phyloP scores from a whole-genome alignment of 2,888 invertebrate genomes.

The Dichetophora obliterata region DNA sequence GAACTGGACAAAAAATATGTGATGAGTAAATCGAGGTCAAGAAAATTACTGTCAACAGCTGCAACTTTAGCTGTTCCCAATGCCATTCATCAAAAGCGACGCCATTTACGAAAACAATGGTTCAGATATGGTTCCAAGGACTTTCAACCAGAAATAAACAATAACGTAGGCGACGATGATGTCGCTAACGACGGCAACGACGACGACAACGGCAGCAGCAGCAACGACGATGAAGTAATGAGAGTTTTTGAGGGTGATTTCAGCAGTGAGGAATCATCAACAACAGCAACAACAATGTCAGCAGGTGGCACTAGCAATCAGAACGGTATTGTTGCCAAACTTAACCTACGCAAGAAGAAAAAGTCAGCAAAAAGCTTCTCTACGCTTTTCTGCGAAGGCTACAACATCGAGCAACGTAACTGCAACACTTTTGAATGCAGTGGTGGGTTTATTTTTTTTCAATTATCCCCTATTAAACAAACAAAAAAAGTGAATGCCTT shows the following conservation, averaged over 20 bases:
- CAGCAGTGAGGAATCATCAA: conserved; percentile 41
- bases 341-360: conserved; percentile 55
- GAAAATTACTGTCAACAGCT: conserved; percentile 39
- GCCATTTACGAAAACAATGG: conserved; percentile 33
- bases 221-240: conserved; percentile 46
- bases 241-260: conserved; percentile 48
- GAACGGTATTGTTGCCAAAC: conserved; percentile 39
- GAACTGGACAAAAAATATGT: not conserved
- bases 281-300: conserved; percentile 38
- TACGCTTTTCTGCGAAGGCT: conserved; percentile 68
- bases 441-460: conserved; percentile 60
- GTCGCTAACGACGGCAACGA: conserved; percentile 48
- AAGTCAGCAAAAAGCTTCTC: conserved; percentile 64
- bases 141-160: not conserved
- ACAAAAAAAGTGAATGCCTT: too few relatives aligned
- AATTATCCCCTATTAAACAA: too few relatives aligned
- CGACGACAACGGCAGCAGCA: conserved; percentile 25
- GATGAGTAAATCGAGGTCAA: not conserved
- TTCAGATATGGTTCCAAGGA: not conserved
- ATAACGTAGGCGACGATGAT: conserved; percentile 41
- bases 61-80: conserved; percentile 44
- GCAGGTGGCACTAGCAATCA: not conserved
- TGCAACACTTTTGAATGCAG: conserved; percentile 69
- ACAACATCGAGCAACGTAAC: conserved; percentile 70
- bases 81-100: conserved; percentile 37